Evolutionary conservation across 2,888 invertebrate species (phyloP), one percentile per base, ranked within the genome.

Genomic region (Hyalella azteca): DNA sequence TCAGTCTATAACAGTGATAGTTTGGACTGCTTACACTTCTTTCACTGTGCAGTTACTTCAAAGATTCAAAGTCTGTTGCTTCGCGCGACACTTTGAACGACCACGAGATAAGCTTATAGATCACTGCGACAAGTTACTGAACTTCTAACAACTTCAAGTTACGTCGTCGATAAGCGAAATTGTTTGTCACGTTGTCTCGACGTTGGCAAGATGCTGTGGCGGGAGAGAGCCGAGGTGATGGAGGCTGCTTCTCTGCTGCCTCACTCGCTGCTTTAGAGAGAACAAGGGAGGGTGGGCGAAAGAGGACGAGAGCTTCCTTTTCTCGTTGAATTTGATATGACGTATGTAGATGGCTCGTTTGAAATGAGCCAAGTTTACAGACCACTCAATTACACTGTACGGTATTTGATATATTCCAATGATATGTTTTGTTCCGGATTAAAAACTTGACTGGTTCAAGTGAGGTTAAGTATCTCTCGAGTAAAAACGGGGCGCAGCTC

Each of bases 401-500:
- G 60, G 36, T 60, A 60, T 60, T 60, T 60, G 60, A 60, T 60
- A 60, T 60, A 60, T 60, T 60, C 60, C 60, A 60, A 60, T 60
- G 60, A 60, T 60, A 60, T 60, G 60, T 60, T 60, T 36, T 36
- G 60, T 60, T 60, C 60, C 36, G 19, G 60, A 60, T 36, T 60
- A 36, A 60, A 60, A 54, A 54, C 22, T 3, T 54, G 7, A 22
- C 26, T 26, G 26, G 15, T 54, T 22, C 54, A 54, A 29, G 26
- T 22, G 54, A 54, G 54, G 29, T 54, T n/a, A 29, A 22, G 54
- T 5, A 29, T 54, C 29, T 22, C 22, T 29, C 26, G 54, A 54
- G 9, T 22, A 54, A 54, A 54, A 54, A 54, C 22, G 26, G 54
- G 54, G 54, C 54, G 54, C 26, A 54, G 54, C 54, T 54, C 22